These are phyloP conservation scores for Cardiocondyla obscurior DNA, from an alignment of 1,140 invertebrate genomes.

Conservation along the genomic window DNA sequence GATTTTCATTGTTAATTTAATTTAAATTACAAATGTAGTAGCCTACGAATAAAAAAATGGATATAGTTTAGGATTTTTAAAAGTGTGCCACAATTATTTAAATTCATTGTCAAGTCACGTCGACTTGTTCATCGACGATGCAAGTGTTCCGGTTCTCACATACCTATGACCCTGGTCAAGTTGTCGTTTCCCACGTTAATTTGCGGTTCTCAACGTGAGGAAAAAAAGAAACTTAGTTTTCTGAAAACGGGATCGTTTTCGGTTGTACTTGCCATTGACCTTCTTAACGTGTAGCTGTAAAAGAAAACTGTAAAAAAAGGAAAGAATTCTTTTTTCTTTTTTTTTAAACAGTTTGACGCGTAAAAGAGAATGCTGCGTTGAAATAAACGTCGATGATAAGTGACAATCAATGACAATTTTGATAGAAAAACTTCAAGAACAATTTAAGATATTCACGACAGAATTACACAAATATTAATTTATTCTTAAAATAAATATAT, in stretches of 20 bases:
- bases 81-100: neutral
- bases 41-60: neutral
- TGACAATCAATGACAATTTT: neutral
- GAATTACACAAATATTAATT: neutral
- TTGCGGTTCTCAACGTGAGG: slow-evolving; percentile 41
- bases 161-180: slow-evolving; percentile 74
- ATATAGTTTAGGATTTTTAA: neutral
- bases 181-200: slow-evolving; percentile 80
- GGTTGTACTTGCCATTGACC: neutral
- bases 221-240: slow-evolving; percentile 71
- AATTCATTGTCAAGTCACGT: slow-evolving; percentile 72
- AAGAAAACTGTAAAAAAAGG: neutral
- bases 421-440: slow-evolving; percentile 3
- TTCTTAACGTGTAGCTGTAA: neutral
- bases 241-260: slow-evolving; percentile 62
- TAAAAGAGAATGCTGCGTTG: neutral
- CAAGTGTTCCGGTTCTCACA: slow-evolving; percentile 80
- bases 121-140: slow-evolving; percentile 56
- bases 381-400: neutral
- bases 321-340: too few relatives aligned
- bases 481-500: neutral
- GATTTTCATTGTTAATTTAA: neutral
- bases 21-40: neutral
- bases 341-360: neutral
- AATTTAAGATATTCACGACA: neutral